phyloP scores from a whole-genome alignment of 2,797 vertebrate genomes.

The Gymnothorax reevesii region DNA sequence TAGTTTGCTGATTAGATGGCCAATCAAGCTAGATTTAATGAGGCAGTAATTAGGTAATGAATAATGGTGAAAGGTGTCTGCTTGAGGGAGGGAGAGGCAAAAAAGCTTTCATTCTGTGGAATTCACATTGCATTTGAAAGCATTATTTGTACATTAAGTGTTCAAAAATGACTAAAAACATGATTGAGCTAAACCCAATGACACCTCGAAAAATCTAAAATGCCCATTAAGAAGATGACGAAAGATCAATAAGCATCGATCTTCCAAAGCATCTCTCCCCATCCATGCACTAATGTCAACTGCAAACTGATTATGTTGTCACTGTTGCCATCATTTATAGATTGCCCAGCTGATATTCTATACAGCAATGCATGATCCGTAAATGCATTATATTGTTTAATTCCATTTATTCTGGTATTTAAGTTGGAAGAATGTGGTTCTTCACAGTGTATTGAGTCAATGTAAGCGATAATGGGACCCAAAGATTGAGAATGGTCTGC shows the following conservation, averaged over 20 bases:
- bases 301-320: neutral
- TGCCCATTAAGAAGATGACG: neutral
- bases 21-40: neutral
- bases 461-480: neutral
- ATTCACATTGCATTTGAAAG: neutral
- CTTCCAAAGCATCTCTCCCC: neutral
- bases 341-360: neutral
- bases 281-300: neutral
- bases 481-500: no score
- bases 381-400: neutral
- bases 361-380: neutral
- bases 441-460: neutral
- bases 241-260: constrained; percentile 10
- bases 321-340: neutral
- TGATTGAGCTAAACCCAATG: neutral
- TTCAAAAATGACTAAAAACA: constrained; percentile 7
- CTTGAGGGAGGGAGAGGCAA: neutral
- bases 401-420: neutral
- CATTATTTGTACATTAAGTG: neutral
- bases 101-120: neutral
- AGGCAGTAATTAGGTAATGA: neutral
- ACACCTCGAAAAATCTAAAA: constrained; percentile 6
- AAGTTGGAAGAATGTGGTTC: no score
- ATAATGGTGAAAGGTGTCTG: neutral
- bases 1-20: neutral